These are phyloP conservation scores for Poecile atricapillus DNA, from an alignment of 2,113 vertebrate genomes.

Conservation along the genomic window DNA sequence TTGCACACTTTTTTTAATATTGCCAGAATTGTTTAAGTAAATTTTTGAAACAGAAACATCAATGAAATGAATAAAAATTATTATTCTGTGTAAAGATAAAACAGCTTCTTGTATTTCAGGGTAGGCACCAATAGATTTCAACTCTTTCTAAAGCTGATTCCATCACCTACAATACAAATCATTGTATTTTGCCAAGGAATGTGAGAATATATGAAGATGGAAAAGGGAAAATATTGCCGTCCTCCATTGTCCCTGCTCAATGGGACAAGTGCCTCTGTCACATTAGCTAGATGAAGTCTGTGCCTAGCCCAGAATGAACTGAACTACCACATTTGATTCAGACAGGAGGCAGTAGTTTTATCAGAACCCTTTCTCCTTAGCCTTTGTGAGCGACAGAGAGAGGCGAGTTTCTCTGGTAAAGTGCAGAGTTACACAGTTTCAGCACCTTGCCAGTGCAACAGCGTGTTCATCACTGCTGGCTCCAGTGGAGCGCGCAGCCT, in stretches of 20 bases:
- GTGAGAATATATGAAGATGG: neutral
- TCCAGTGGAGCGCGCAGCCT: neutral
- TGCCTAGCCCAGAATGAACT: neutral
- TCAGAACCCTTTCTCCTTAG: neutral
- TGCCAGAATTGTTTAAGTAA: neutral
- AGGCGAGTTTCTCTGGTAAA: neutral
- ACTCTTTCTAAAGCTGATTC: neutral
- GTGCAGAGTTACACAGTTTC: neutral
- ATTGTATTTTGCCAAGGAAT: neutral
- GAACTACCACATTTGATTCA: neutral
- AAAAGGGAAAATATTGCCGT: neutral
- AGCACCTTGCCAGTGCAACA: neutral
- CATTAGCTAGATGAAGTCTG: accelerated
- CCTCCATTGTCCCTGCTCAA: neutral
- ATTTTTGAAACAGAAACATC: neutral
- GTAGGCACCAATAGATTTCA: neutral
- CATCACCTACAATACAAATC: neutral
- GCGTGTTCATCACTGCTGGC: neutral
- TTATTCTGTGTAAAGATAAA: neutral
- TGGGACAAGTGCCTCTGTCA: neutral
- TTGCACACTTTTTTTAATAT: neutral
- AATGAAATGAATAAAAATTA: neutral
- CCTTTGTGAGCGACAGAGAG: neutral
- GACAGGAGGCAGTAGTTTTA: neutral
- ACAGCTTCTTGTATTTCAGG: neutral